A percentile compares a stretch with the other conserved stretches of the same genome.
Evolutionary conservation across 2,888 invertebrate genomes (phyloP).

Genomic region (Drosophila peninsularis): DNA sequence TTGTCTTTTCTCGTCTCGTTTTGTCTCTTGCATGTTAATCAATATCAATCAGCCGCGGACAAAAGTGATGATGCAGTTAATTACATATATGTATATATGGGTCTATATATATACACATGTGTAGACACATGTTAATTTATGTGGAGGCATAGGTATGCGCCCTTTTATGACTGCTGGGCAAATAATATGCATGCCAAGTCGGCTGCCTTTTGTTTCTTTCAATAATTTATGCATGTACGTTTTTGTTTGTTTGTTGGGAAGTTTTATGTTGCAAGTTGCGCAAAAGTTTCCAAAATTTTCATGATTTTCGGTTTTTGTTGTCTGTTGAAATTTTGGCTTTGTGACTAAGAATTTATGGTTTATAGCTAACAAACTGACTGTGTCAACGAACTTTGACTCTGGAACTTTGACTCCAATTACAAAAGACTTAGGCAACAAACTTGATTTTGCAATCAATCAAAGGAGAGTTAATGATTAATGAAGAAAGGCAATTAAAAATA

Average conservation of each 20-base stretch:
- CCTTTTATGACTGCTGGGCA: slow-evolving; percentile 52
- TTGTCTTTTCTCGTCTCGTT: slow-evolving; percentile 35
- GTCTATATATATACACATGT: background rate
- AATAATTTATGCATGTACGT: slow-evolving; percentile 44
- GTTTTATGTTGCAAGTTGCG: slow-evolving; percentile 46
- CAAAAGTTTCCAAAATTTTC: slow-evolving; percentile 36
- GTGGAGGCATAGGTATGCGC: slow-evolving; percentile 42
- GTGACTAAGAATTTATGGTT: slow-evolving; percentile 9
- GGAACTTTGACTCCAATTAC: slow-evolving; percentile 13
- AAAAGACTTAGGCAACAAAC: slow-evolving; percentile 30
- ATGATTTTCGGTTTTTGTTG: slow-evolving; percentile 11
- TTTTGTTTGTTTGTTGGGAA: slow-evolving; percentile 23
- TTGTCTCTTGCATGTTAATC: slow-evolving; percentile 67
- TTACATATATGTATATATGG: slow-evolving; percentile 37
- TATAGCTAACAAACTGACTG: background rate
- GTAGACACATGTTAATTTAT: slow-evolving; percentile 9
- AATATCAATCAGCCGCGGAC: slow-evolving; percentile 60
- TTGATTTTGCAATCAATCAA: slow-evolving; percentile 20
- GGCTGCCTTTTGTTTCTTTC: slow-evolving; percentile 18
- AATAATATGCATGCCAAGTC: slow-evolving; percentile 44
- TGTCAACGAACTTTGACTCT: slow-evolving; percentile 53
- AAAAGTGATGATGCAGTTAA: slow-evolving; percentile 64
- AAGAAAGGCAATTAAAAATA: background rate
- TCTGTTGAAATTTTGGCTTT: slow-evolving; percentile 9
- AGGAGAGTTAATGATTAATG: slow-evolving; percentile 1